Conservation (phyloP, 2,113 vertebrate genomes). For the Chrysochloris asiatica region DNA sequence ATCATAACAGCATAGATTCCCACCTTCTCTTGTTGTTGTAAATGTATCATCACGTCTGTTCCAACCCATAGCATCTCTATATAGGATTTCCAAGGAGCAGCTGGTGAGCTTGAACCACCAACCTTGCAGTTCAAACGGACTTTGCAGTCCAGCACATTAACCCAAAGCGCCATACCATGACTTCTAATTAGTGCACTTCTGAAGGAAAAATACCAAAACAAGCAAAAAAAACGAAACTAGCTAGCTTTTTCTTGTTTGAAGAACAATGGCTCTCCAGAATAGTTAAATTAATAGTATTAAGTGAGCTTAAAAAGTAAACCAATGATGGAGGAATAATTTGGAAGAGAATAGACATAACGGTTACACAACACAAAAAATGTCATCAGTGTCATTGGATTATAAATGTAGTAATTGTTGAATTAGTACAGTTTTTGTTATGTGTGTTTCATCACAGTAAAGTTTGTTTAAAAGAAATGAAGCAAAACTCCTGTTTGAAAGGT, state of each 20-base stretch:
- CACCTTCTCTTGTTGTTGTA: too few species aligned
- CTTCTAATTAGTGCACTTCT: too few species aligned
- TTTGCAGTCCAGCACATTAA: too few species aligned
- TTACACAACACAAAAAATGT: background rate
- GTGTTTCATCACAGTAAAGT: background rate
- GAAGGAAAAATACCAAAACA: accelerated
- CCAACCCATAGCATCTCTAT: too few species aligned
- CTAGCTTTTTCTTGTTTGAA: background rate
- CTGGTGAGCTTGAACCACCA: too few species aligned
- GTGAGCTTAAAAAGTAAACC: background rate
- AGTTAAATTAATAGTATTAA: background rate
- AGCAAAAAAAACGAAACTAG: background rate
- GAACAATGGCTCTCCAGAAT: background rate
- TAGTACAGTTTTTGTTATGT: background rate
- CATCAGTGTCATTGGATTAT: background rate
- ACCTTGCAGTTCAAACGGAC: too few species aligned
- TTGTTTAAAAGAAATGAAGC: background rate
- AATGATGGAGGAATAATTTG: background rate
- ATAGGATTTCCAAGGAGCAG: too few species aligned
- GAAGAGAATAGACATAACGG: background rate
- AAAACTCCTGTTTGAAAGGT: background rate
- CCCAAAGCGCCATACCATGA: too few species aligned
- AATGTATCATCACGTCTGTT: too few species aligned
- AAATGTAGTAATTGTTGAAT: background rate
- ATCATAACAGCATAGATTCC: background rate